Conservation (phyloP, 2,888 invertebrate species). For the Cheilosia variabilis region DNA sequence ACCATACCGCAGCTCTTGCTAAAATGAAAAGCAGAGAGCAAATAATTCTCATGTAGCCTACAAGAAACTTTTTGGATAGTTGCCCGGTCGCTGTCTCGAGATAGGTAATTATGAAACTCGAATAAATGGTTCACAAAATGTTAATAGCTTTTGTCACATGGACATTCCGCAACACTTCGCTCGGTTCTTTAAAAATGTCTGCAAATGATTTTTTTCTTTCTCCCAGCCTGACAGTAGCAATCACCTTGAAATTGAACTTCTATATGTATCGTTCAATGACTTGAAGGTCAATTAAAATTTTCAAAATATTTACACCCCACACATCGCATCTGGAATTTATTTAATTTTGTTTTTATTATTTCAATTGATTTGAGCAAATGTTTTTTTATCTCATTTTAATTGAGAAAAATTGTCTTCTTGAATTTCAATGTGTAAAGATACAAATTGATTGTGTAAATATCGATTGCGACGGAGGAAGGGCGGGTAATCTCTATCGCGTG, state of each 20-base stretch:
- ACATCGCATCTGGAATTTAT: conserved; percentile 14
- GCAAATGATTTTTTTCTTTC: background rate
- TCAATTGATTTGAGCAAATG: conserved; percentile 15
- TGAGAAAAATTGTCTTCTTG: conserved; percentile 31
- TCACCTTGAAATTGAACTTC: conserved; percentile 58
- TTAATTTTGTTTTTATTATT: conserved; percentile 1
- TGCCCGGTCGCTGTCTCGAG: conserved; percentile 40
- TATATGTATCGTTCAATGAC: conserved; percentile 2
- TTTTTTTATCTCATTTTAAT: conserved; percentile 18
- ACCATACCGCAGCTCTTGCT: background rate
- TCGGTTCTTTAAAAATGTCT: conserved; percentile 2
- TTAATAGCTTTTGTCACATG: conserved; percentile 27
- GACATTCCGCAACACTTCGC: conserved; percentile 3
- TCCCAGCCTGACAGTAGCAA: background rate
- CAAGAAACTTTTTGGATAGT: conserved; percentile 20
- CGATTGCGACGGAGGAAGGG: background rate
- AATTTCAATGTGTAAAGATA: background rate
- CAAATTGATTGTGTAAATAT: conserved; percentile 23
- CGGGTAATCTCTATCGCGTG: conserved; percentile 13
- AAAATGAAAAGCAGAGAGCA: background rate
- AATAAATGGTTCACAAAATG: conserved; percentile 9
- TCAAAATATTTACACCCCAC: conserved; percentile 37
- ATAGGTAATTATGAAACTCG: conserved; percentile 21
- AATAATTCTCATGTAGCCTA: background rate
- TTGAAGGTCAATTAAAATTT: conserved; percentile 36